Evolutionary conservation across 2,888 invertebrate species (phyloP).

Genomic region (Dynastes tityus): DNA sequence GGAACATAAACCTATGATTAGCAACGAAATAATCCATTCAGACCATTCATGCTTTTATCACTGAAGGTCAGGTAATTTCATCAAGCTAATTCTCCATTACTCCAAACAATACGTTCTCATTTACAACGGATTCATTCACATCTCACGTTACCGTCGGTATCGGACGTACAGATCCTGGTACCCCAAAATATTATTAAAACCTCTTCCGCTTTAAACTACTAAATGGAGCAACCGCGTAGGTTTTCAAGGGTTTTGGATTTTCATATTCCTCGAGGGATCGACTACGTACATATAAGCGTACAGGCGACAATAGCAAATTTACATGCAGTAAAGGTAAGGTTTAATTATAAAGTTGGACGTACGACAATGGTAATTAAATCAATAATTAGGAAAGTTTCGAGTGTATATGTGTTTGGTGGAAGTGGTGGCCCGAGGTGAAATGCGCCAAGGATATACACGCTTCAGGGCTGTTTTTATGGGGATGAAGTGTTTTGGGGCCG

Average conservation of each 20-base stretch:
- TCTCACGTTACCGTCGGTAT: too few relatives aligned
- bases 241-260: neutral
- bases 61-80: too few relatives aligned
- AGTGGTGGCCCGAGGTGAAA: conserved; percentile 50
- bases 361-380: conserved; percentile 56
- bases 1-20: too few relatives aligned
- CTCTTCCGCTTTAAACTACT: neutral
- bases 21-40: too few relatives aligned
- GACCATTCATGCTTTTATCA: too few relatives aligned
- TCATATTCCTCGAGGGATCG: neutral
- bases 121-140: too few relatives aligned
- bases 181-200: too few relatives aligned
- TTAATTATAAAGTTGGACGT: conserved; percentile 55
- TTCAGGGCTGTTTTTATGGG: conserved; percentile 10
- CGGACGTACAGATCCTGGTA: too few relatives aligned
- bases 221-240: too few relatives aligned
- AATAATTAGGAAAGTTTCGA: conserved; percentile 56
- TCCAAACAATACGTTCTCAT: too few relatives aligned
- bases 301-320: conserved; percentile 26
- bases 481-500: neutral
- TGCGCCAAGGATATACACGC: conserved; percentile 53
- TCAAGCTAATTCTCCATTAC: too few relatives aligned
- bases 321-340: conserved; percentile 53
- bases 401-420: conserved; percentile 44
- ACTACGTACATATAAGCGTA: too few relatives aligned